Evolutionary conservation across 2,888 invertebrate species (phyloP).

Genomic region (Chrysolina americana): DNA sequence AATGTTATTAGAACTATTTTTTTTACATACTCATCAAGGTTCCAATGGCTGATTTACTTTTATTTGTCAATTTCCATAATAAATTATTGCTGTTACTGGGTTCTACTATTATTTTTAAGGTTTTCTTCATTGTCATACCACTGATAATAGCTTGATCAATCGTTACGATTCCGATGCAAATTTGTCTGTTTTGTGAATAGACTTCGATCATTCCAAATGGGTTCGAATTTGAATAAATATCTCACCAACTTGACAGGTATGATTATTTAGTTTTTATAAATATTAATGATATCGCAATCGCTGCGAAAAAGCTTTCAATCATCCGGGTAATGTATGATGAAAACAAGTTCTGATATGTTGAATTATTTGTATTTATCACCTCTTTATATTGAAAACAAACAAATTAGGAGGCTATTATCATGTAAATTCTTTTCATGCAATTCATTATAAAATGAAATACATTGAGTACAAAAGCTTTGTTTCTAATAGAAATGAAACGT

Average conservation of each 20-base stretch:
- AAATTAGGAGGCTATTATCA: background rate
- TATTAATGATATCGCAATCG: background rate
- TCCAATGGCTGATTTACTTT: background rate
- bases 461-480: too few species aligned
- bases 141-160: background rate
- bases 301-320: background rate
- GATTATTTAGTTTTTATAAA: conserved; percentile 10
- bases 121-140: background rate
- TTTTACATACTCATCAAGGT: background rate
- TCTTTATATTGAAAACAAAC: background rate
- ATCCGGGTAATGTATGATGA: background rate
- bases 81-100: background rate
- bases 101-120: background rate
- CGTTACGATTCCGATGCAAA: conserved; percentile 8
- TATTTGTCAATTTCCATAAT: background rate
- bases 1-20: too few species aligned
- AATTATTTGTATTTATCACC: background rate
- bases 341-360: background rate
- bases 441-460: too few species aligned
- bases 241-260: conserved; percentile 7
- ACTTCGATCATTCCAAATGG: conserved; percentile 11
- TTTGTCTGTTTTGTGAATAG: conserved; percentile 8
- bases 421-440: background rate
- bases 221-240: conserved; percentile 11
- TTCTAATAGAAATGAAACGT: too few species aligned